A percentile compares a stretch with the other conserved stretches of the same genome.
Evolutionary conservation across 1,140 invertebrate species (phyloP).

Genomic region (Drosophila yakuba): DNA sequence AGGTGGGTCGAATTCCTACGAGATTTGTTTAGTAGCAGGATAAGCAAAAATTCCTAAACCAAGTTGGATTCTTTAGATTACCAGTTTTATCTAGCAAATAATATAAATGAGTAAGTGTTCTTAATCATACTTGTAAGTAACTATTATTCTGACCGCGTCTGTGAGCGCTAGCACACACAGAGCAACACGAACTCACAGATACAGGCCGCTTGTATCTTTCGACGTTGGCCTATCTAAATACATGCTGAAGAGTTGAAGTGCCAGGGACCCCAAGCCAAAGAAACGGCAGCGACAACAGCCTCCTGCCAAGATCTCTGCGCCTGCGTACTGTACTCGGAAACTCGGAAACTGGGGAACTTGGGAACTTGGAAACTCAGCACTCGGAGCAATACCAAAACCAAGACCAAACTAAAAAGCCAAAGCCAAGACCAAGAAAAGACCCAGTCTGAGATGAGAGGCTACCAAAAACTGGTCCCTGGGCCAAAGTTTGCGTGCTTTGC

Average conservation of each 20-base stretch:
- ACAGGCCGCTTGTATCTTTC: constrained; percentile 69
- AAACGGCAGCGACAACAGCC: constrained; percentile 43
- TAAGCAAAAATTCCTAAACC: too few species aligned
- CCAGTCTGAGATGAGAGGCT: constrained; percentile 17
- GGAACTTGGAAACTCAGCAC: constrained; percentile 18
- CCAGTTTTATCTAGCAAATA: not conserved
- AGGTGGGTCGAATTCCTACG: too few species aligned
- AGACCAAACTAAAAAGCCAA: constrained; percentile 8
- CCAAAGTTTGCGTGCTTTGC: constrained; percentile 80
- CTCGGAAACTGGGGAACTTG: constrained; percentile 9
- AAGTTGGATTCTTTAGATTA: not conserved
- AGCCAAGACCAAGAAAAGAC: constrained; percentile 21
- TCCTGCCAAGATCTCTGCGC: constrained; percentile 65
- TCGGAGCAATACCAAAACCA: constrained; percentile 15
- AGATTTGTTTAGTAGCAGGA: too few species aligned
- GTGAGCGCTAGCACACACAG: constrained; percentile 4
- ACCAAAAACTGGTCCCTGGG: constrained; percentile 69
- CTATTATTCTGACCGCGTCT: not conserved
- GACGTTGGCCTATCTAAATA: constrained; percentile 76
- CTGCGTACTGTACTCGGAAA: constrained; percentile 62
- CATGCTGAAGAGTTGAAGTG: constrained; percentile 72
- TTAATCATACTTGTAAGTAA: too few species aligned
- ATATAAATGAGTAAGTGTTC: too few species aligned
- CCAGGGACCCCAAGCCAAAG: constrained; percentile 50
- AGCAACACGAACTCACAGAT: constrained; percentile 33